phyloP scores from a whole-genome alignment of 2,888 invertebrate species.

The Machimus rusticus region DNA sequence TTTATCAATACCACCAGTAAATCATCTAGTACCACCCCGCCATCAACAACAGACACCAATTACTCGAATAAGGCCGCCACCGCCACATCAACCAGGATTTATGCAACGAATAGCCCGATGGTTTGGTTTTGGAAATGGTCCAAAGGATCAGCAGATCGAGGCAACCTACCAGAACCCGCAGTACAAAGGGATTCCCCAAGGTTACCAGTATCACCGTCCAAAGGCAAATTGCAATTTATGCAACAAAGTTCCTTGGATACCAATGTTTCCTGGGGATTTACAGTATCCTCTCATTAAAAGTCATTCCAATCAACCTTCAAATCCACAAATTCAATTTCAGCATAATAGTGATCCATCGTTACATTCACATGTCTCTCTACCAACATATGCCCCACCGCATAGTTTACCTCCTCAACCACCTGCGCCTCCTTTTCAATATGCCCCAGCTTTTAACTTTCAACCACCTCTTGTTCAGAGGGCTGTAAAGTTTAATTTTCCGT shows the following conservation, averaged over 20 bases:
- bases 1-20: constrained; percentile 52
- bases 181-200: constrained; percentile 47
- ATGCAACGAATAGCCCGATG: constrained; percentile 62
- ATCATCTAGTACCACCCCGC: constrained; percentile 57
- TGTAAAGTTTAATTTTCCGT: constrained; percentile 45
- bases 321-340: constrained; percentile 39
- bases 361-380: constrained; percentile 16
- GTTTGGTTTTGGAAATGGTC: constrained; percentile 57
- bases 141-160: constrained; percentile 54
- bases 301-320: constrained; percentile 19
- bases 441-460: constrained; percentile 44
- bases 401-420: constrained; percentile 53
- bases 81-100: constrained; percentile 54
- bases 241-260: constrained; percentile 83
- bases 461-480: constrained; percentile 46
- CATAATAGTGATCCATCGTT: background rate
- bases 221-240: constrained; percentile 77
- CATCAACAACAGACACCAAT: constrained; percentile 31
- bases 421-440: constrained; percentile 51
- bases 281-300: constrained; percentile 51
- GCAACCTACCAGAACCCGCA: constrained; percentile 46
- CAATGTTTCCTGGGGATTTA: constrained; percentile 65
- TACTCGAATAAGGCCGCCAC: constrained; percentile 44
- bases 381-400: constrained; percentile 56
- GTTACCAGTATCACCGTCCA: constrained; percentile 53